Evolutionary conservation across 2,888 invertebrate species (phyloP).

Genomic region (Andrena fulva): DNA sequence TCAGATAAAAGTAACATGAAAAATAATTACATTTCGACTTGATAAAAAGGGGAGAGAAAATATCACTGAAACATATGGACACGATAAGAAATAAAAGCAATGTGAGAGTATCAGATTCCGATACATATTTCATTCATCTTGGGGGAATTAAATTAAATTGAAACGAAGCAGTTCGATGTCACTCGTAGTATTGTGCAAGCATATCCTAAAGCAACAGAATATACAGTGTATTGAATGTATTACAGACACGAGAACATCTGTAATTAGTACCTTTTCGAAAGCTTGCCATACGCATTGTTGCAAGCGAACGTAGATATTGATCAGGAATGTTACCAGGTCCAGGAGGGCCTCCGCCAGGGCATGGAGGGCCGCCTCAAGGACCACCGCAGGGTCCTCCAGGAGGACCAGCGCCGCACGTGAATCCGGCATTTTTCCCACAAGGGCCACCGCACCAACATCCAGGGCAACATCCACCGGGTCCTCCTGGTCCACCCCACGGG

Average conservation of each 20-base stretch:
- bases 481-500: slow-evolving; percentile 89
- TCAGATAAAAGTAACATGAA: slow-evolving; percentile 52
- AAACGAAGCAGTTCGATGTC: background rate
- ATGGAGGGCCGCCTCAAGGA: slow-evolving; percentile 87
- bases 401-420: slow-evolving; percentile 96
- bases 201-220: slow-evolving; percentile 37
- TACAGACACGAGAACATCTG: slow-evolving; percentile 11
- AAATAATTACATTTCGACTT: slow-evolving; percentile 7
- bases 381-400: slow-evolving; percentile 86
- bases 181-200: slow-evolving; percentile 15
- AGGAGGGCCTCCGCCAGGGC: slow-evolving; percentile 86
- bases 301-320: slow-evolving; percentile 67
- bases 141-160: background rate
- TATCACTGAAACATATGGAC: background rate
- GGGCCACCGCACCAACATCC: slow-evolving; percentile 87
- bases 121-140: background rate
- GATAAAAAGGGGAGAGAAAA: background rate
- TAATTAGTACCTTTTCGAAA: slow-evolving; percentile 5
- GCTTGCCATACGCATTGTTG: slow-evolving; percentile 40
- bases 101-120: background rate
- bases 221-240: background rate
- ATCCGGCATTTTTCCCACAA: slow-evolving; percentile 98
- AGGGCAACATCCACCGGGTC: slow-evolving; percentile 87
- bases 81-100: background rate
- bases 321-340: slow-evolving; percentile 82